These are phyloP conservation scores for Mesocentrotus franciscanus DNA, from an alignment of 53 echinoderm and acorn worm species.

Conservation along the genomic window DNA sequence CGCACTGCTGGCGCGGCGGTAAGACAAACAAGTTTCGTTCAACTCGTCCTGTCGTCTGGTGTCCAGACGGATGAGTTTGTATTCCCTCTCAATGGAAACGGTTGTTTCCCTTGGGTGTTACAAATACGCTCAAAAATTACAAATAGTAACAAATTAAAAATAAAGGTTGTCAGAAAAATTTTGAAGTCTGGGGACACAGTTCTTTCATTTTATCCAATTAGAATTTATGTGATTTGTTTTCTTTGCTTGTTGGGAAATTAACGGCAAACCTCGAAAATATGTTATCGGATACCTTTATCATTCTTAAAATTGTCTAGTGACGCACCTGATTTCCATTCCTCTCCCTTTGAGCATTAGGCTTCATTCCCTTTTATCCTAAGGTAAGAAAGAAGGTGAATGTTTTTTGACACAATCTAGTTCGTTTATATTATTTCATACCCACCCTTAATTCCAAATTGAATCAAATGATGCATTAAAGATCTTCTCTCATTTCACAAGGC, in stretches of 20 bases:
- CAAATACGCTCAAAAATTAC: too few species aligned
- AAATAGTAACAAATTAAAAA: too few species aligned
- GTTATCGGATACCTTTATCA: neutral
- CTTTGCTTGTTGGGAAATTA: too few species aligned
- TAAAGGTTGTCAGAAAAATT: too few species aligned
- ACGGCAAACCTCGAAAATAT: neutral
- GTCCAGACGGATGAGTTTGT: neutral
- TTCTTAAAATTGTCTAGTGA: neutral
- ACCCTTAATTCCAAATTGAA: neutral
- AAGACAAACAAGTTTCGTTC: neutral
- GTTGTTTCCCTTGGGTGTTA: too few species aligned
- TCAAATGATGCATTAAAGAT: neutral
- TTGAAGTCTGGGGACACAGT: too few species aligned
- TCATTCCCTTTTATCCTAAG: too few species aligned
- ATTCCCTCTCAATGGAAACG: neutral
- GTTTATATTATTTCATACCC: neutral
- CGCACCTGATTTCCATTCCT: neutral
- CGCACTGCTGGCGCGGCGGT: constrained; percentile 47
- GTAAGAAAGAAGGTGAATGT: neutral
- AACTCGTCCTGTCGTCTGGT: neutral
- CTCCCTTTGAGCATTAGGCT: too few species aligned
- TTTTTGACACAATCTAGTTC: neutral
- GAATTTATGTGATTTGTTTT: too few species aligned
- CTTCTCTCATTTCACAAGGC: neutral
- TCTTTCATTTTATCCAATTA: too few species aligned